A percentile compares a stretch with the other conserved stretches of the same genome.
These are phyloP conservation scores for Sciurus niger DNA, from an alignment of 2,113 vertebrate species.

Conservation along the genomic window DNA sequence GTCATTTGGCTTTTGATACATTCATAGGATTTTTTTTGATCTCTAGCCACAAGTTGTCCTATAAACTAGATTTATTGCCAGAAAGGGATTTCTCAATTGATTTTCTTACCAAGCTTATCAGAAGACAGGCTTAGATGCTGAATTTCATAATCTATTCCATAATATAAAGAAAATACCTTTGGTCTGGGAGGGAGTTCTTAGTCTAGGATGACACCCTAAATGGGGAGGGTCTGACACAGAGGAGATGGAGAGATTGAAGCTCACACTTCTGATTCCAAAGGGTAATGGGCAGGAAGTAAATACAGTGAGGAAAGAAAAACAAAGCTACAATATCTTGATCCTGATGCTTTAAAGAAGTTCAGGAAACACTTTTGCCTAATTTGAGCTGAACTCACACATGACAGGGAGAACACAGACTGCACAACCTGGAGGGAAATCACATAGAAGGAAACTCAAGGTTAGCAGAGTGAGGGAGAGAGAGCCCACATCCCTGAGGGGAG, in stretches of 20 bases:
- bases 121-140: background rate
- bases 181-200: background rate
- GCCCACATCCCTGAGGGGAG: too few relatives aligned
- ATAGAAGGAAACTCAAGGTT: too few relatives aligned
- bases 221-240: rapidly evolving
- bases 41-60: background rate
- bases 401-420: too few relatives aligned
- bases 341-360: background rate
- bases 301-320: too few relatives aligned
- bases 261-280: background rate
- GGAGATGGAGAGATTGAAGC: too few relatives aligned
- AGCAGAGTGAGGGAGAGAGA: background rate
- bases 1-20: rapidly evolving
- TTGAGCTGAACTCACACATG: background rate
- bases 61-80: background rate
- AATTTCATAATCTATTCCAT: background rate
- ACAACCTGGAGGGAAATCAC: background rate
- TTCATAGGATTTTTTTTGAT: rapidly evolving
- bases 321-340: rapidly evolving
- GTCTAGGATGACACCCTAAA: too few relatives aligned
- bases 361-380: background rate
- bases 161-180: background rate
- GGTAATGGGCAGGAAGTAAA: background rate
- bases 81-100: background rate
- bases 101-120: background rate